phyloP scores from a whole-genome alignment of 2,113 vertebrate species.

The Prochilodus magdalenae region DNA sequence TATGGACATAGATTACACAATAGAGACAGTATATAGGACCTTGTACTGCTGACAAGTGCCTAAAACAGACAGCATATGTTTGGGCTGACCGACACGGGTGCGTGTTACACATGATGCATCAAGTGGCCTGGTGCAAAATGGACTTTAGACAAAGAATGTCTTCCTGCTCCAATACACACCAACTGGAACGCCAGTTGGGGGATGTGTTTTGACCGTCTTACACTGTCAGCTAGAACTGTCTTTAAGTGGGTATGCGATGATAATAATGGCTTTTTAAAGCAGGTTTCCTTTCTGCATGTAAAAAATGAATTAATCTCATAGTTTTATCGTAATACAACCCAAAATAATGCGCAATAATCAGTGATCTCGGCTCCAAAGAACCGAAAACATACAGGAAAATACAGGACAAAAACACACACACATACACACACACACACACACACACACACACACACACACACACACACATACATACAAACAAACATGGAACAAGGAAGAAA shows the following conservation, averaged over 20 bases:
- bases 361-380: background rate
- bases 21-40: no score
- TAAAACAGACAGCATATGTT: no score
- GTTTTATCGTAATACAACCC: background rate
- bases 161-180: background rate
- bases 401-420: constrained; percentile 35
- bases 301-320: background rate
- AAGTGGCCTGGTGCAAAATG: no score
- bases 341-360: background rate
- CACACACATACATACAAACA: constrained; percentile 42
- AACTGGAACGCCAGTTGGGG: background rate
- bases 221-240: background rate
- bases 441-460: constrained; percentile 44
- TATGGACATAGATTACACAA: no score
- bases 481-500: background rate
- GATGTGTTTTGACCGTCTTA: background rate
- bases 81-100: no score
- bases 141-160: background rate
- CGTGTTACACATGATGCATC: no score
- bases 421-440: constrained; percentile 16
- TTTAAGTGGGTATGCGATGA: background rate
- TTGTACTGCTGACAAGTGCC: no score
- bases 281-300: background rate
- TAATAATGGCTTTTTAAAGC: background rate
- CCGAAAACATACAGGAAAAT: background rate